Percentiles rank a stretch among this genome's conserved stretches.
These are phyloP conservation scores for Crepidodera aurea DNA, from an alignment of 2,888 invertebrate species.

Conservation along the genomic window DNA sequence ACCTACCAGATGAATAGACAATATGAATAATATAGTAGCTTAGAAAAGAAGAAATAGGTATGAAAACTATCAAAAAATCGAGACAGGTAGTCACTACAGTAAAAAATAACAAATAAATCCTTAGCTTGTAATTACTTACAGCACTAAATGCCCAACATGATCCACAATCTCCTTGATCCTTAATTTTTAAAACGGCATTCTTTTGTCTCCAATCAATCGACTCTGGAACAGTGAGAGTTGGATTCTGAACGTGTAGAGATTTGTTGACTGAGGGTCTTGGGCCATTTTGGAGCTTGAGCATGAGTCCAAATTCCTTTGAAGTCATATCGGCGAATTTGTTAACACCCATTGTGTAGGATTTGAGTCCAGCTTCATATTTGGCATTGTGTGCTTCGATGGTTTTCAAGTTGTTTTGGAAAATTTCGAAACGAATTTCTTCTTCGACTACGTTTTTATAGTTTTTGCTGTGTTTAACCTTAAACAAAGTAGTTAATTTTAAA, in stretches of 20 bases:
- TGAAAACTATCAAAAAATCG: no score
- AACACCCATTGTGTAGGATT: constrained; percentile 36
- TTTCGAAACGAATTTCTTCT: constrained; percentile 32
- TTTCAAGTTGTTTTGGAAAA: constrained; percentile 35
- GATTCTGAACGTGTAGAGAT: neutral
- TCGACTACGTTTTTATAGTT: constrained; percentile 17
- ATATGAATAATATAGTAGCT: no score
- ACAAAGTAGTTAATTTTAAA: no score
- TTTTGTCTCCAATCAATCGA: constrained; percentile 18
- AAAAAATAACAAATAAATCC: no score
- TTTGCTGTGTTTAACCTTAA: constrained; percentile 4
- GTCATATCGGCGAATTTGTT: constrained; percentile 41
- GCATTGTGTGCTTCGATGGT: constrained; percentile 39
- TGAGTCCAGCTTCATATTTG: constrained; percentile 34
- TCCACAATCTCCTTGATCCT: constrained; percentile 20
- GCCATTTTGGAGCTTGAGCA: neutral
- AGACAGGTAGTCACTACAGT: no score
- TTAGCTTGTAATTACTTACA: no score
- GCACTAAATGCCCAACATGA: constrained; percentile 25
- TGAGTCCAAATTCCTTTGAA: constrained; percentile 32
- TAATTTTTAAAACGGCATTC: constrained; percentile 12
- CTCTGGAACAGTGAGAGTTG: neutral
- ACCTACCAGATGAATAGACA: no score
- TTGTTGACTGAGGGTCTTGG: neutral
- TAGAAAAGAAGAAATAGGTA: no score